Percentiles rank a stretch among this genome's conserved stretches.
phyloP scores from a whole-genome alignment of 2,797 vertebrate species.

The Poecile montanus region DNA sequence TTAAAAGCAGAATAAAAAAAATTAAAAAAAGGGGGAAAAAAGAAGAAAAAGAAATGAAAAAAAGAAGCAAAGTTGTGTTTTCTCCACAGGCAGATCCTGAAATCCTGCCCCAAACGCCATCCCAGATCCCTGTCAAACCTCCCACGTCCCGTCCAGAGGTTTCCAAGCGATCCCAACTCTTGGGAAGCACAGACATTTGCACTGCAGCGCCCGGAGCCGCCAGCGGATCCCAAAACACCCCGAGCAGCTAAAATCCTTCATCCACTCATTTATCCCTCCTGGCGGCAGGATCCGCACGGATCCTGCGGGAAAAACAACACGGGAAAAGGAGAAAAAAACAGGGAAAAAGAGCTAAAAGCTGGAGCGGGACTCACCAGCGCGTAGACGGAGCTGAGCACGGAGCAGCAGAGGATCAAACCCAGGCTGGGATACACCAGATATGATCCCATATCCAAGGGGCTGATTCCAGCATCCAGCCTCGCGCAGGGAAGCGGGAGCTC shows the following conservation, averaged over 20 bases:
- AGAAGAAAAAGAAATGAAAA: rapidly evolving
- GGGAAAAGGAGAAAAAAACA: background rate
- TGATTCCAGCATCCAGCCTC: constrained; percentile 67
- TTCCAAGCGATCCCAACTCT: background rate
- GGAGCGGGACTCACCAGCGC: constrained; percentile 84
- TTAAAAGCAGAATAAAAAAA: background rate
- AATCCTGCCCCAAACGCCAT: background rate
- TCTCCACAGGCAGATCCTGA: rapidly evolving
- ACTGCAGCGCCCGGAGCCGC: background rate
- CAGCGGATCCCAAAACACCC: background rate
- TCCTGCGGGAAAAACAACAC: background rate
- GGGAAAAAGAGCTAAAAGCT: too few species aligned
- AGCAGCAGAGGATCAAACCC: constrained; percentile 87
- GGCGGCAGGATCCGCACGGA: background rate
- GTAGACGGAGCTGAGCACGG: constrained; percentile 82
- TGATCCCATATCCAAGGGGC: constrained; percentile 89
- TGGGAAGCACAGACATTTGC: background rate
- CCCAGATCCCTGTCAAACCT: constrained; percentile 28
- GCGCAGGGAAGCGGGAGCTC: background rate
- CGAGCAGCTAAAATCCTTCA: rapidly evolving
- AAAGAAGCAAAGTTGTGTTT: background rate
- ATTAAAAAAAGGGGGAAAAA: rapidly evolving
- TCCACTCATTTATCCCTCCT: background rate
- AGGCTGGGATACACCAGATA: constrained; percentile 82
- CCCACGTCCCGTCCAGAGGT: background rate